Evolutionary conservation across 2,113 vertebrate genomes (phyloP).

Genomic region (Nothocercus nigrocapillus): DNA sequence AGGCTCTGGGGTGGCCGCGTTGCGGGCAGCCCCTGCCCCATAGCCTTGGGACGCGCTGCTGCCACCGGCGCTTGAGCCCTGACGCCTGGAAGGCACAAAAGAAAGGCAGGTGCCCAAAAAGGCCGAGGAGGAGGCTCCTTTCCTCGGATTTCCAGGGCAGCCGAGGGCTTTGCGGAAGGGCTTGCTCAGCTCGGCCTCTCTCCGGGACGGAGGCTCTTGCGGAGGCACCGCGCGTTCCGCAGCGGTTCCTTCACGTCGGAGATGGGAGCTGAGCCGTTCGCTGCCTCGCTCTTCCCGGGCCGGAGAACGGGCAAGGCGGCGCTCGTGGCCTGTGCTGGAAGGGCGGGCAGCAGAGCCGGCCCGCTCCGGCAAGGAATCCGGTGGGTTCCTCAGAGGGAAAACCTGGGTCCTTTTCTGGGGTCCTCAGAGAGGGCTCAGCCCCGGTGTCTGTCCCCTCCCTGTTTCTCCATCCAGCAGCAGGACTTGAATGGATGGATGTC

Average conservation of each 20-base stretch:
- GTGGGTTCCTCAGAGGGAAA: background rate
- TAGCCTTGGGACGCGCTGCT: background rate
- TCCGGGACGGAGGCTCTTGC: background rate
- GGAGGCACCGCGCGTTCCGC: background rate
- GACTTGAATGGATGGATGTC: rapidly evolving
- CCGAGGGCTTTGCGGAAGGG: no score
- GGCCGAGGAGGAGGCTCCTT: no score
- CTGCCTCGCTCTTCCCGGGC: background rate
- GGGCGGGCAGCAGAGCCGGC: background rate
- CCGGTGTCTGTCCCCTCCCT: rapidly evolving
- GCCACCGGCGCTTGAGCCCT: background rate
- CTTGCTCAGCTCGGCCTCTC: background rate
- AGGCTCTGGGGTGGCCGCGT: no score
- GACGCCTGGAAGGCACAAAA: background rate
- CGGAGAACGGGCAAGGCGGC: background rate
- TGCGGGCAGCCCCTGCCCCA: background rate
- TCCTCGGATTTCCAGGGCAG: no score
- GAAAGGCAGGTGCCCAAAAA: background rate
- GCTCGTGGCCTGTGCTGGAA: background rate
- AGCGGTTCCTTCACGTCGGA: no score
- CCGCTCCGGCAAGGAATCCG: background rate
- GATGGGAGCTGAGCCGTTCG: background rate
- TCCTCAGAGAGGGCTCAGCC: background rate
- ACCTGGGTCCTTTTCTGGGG: background rate
- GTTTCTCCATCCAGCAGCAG: background rate